Evolutionary conservation across 2,113 vertebrate genomes (phyloP).

Genomic region (Enhydra lutris): DNA sequence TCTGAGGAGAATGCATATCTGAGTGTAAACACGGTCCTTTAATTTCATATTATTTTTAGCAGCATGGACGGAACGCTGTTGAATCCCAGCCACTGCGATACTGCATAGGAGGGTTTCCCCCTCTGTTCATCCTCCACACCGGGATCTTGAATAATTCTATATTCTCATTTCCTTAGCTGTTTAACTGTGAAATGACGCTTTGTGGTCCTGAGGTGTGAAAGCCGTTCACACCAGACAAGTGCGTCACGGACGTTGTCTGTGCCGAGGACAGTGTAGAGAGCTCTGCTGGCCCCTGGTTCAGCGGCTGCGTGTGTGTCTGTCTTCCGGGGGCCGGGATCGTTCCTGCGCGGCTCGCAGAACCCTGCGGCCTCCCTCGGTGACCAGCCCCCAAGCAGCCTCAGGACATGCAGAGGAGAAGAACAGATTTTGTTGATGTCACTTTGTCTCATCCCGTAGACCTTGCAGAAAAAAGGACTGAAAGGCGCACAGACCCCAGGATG

Average conservation of each 20-base stretch:
- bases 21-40: too few relatives aligned
- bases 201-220: background rate
- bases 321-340: fast-evolving
- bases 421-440: background rate
- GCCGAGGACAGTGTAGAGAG: fast-evolving
- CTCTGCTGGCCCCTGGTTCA: too few relatives aligned
- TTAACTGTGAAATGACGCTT: background rate
- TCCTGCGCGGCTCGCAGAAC: fast-evolving
- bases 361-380: background rate
- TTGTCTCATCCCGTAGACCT: background rate
- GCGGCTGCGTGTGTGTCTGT: fast-evolving
- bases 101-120: background rate
- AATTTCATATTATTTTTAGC: background rate
- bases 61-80: fast-evolving
- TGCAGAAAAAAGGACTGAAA: too few relatives aligned
- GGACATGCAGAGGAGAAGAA: background rate
- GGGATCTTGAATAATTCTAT: background rate
- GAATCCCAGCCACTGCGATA: too few relatives aligned
- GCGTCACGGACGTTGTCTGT: background rate
- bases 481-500: fast-evolving
- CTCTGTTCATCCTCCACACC: fast-evolving
- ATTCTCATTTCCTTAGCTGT: background rate
- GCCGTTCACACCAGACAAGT: background rate
- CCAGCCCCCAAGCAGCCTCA: fast-evolving
- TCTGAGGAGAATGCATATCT: fast-evolving